Evolutionary conservation across 2,797 vertebrate species (phyloP), one percentile per base, ranked within the genome.

Genomic region (Halcyon smyrnensis): DNA sequence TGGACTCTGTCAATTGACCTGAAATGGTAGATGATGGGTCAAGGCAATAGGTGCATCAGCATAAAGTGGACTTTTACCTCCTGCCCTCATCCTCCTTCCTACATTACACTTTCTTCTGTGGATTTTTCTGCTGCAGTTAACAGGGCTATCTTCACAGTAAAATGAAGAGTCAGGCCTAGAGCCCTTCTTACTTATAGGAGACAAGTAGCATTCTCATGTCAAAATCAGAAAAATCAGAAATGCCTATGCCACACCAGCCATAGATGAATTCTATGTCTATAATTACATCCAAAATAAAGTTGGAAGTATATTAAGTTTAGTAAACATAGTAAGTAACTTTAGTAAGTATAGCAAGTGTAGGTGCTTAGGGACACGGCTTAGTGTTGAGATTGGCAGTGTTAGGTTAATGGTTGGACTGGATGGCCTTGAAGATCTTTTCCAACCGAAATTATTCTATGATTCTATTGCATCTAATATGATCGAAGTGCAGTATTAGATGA

Each of bases 401-500:
- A 54, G 28, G 17, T 54, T 32, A 54, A 54, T 32, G 53, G 11
- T 12, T 32, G 30, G 53, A 54, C 30, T 19, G 8, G 17, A 54
- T 32, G 53, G 18, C 30, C 53, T 19, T 32, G 17, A 54, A 54
- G 28, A 17, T 19, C 53, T 18, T 54, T 54, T 54, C 28, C 51
- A 32, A 30, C 10, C 28, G 9, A 53, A 53, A 53, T 18, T 28
- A 53, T 53, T 53, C 15, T 30, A 53, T 53, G 28, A 30, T 53
- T 53, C 51, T 30, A 30, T 87, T 2, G 0, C 39, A 78, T 51
- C 15, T 0, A 0, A 51, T 3, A 6, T n/a, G 54, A 73, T 48
- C 39, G 12, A 88, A 91, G 51, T 59, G 9, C 50, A 59, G 0
- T 48, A 77, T 69, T 46, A 30, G 23, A 16, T 90, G 73, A 91